Percentiles rank a stretch among this genome's conserved stretches.
phyloP scores from a whole-genome alignment of 2,888 invertebrate genomes.

The Phyllotreta cruciferae region DNA sequence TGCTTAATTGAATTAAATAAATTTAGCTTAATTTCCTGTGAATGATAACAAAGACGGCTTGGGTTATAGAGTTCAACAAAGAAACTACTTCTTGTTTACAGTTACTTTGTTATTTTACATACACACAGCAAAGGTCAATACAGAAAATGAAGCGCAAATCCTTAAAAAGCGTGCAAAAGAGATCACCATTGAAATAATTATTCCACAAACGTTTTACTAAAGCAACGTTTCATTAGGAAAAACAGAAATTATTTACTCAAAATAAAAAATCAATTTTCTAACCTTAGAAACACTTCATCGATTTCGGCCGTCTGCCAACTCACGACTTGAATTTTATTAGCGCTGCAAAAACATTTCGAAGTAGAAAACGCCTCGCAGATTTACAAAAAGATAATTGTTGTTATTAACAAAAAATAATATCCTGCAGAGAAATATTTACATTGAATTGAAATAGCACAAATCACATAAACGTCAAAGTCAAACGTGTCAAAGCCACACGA shows the following conservation, averaged over 20 bases:
- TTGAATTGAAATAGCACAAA: slow-evolving; percentile 3
- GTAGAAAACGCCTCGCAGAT: slow-evolving; percentile 11
- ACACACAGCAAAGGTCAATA: slow-evolving; percentile 29
- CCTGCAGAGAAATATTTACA: slow-evolving; percentile 27
- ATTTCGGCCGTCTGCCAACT: slow-evolving; percentile 10
- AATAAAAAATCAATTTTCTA: slow-evolving; percentile 31
- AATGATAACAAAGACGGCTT: slow-evolving; percentile 12
- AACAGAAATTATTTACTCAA: slow-evolving; percentile 10
- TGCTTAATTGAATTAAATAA: slow-evolving; percentile 18
- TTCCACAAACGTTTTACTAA: neutral
- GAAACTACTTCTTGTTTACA: slow-evolving; percentile 29
- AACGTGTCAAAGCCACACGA: neutral
- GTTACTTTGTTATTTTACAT: slow-evolving; percentile 5
- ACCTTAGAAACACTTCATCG: slow-evolving; percentile 30
- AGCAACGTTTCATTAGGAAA: neutral
- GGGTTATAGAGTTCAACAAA: slow-evolving; percentile 26
- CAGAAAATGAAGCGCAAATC: neutral
- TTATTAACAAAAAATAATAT: slow-evolving; percentile 25
- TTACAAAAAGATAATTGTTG: slow-evolving; percentile 23
- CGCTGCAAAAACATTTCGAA: no score
- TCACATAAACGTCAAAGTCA: slow-evolving; percentile 22
- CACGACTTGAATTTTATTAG: neutral
- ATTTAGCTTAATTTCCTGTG: slow-evolving; percentile 24
- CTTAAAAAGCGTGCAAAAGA: slow-evolving; percentile 9
- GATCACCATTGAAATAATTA: neutral